These are phyloP conservation scores for Chrysopilus asiliformis DNA, from an alignment of 2,888 invertebrate genomes.

Conservation along the genomic window DNA sequence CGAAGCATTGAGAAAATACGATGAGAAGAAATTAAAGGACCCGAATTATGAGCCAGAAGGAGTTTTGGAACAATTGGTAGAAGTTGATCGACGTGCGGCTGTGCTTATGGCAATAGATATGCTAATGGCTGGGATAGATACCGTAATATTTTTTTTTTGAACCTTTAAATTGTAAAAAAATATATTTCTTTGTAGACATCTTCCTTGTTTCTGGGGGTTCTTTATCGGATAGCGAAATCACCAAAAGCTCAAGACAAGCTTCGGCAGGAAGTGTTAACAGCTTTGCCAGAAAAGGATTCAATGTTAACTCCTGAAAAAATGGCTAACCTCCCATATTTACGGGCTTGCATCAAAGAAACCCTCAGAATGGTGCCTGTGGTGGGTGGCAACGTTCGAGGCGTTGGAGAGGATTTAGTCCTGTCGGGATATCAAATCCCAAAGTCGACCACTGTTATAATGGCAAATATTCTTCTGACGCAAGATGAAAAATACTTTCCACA, in stretches of 20 bases:
- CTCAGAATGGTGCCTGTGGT: conserved; percentile 42
- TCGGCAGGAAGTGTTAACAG: conserved; percentile 38
- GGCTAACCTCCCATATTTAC: conserved; percentile 41
- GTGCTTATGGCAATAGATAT: conserved; percentile 43
- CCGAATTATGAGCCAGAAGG: conserved; percentile 33
- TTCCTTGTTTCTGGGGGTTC: conserved; percentile 39
- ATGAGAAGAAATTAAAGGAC: conserved; percentile 12
- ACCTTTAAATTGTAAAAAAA: conserved; percentile 10
- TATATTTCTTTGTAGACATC: conserved; percentile 39
- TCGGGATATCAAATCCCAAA: conserved; percentile 46
- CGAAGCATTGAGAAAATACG: conserved; percentile 23
- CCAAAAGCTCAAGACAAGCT: conserved; percentile 42
- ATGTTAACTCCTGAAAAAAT: conserved; percentile 31
- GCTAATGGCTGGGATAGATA: conserved; percentile 47
- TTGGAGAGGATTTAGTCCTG: conserved; percentile 41
- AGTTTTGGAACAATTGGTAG: conserved; percentile 41
- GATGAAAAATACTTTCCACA: conserved; percentile 42
- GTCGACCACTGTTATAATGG: conserved; percentile 25
- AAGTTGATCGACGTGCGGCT: conserved; percentile 38
- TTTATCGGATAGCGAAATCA: conserved; percentile 48
- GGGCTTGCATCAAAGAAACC: conserved; percentile 54
- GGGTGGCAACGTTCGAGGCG: conserved; percentile 41
- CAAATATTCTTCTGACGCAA: conserved; percentile 9
- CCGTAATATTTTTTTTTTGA: conserved; percentile 30
- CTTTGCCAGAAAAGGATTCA: conserved; percentile 26